Conservation (phyloP, 2,888 invertebrate species). For the Lasioglossum oenotherae region DNA sequence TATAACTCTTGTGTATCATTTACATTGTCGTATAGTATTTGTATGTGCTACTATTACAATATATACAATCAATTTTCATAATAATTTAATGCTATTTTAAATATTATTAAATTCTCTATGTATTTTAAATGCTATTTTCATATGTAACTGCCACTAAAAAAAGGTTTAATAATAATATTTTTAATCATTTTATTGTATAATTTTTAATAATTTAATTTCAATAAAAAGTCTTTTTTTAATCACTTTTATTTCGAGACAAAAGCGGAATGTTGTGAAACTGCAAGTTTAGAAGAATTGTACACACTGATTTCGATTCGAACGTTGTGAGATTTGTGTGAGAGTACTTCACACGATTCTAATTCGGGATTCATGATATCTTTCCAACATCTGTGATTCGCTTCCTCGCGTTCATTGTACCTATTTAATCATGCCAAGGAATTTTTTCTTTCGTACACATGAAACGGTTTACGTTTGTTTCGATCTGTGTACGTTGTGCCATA, state of each 20-base stretch:
- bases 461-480: slow-evolving; percentile 30
- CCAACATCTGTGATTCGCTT: slow-evolving; percentile 31
- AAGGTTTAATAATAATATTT: no score
- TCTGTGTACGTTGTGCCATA: not conserved
- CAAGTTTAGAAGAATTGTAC: not conserved
- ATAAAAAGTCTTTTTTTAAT: no score
- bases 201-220: no score
- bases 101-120: no score
- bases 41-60: no score
- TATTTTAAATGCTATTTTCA: no score
- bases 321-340: not conserved
- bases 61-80: no score
- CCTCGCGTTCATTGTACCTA: slow-evolving; percentile 17
- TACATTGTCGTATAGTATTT: no score
- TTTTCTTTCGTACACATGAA: not conserved
- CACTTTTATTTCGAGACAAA: not conserved
- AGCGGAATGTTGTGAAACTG: not conserved
- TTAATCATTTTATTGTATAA: no score
- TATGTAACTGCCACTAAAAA: no score
- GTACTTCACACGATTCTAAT: slow-evolving; percentile 39
- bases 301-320: not conserved
- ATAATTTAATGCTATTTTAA: no score
- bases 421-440: slow-evolving; percentile 43
- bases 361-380: slow-evolving; percentile 26
- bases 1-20: not conserved